Evolutionary conservation across 1,140 invertebrate species (phyloP).

Genomic region (Agraylea sexmaculata): DNA sequence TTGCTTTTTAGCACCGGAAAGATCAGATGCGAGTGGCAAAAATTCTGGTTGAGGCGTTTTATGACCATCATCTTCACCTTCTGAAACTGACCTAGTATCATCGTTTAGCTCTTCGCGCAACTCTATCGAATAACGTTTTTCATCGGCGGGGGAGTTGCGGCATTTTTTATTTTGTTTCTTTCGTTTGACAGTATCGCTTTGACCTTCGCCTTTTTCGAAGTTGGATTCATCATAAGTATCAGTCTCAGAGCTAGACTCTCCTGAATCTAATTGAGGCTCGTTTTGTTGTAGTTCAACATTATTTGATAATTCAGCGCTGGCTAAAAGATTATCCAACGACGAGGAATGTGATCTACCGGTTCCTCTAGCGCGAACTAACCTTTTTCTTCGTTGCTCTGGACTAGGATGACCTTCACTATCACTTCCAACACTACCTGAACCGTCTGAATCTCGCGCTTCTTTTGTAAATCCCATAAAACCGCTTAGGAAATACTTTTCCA

Average conservation of each 20-base stretch:
- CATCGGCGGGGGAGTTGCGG: conserved; percentile 44
- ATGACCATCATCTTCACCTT: conserved; percentile 47
- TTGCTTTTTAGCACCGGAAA: conserved; percentile 50
- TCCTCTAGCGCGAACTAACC: conserved; percentile 64
- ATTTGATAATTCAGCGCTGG: conserved; percentile 43
- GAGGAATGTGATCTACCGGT: conserved; percentile 68
- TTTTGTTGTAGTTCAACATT: conserved; percentile 27
- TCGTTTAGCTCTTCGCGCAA: conserved; percentile 40
- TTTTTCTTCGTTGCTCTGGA: conserved; percentile 71
- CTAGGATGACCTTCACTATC: conserved; percentile 78
- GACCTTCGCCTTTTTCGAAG: conserved; percentile 56
- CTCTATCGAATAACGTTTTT: conserved; percentile 33
- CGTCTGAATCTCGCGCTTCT: conserved; percentile 63
- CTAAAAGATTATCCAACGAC: conserved; percentile 62
- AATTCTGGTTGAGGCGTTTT: conserved; percentile 52
- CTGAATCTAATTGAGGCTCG: conserved; percentile 46
- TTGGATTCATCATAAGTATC: conserved; percentile 60
- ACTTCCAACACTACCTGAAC: conserved; percentile 69
- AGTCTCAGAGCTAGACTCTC: conserved; percentile 62
- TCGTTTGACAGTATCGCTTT: conserved; percentile 72
- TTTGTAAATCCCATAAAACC: conserved; percentile 72
- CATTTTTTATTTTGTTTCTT: conserved; percentile 61
- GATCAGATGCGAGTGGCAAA: conserved; percentile 37
- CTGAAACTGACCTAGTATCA: conserved; percentile 47
- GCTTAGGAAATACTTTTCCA: conserved; percentile 84